Conservation (phyloP, 2,113 vertebrate species). For the Eptesicus fuscus region DNA sequence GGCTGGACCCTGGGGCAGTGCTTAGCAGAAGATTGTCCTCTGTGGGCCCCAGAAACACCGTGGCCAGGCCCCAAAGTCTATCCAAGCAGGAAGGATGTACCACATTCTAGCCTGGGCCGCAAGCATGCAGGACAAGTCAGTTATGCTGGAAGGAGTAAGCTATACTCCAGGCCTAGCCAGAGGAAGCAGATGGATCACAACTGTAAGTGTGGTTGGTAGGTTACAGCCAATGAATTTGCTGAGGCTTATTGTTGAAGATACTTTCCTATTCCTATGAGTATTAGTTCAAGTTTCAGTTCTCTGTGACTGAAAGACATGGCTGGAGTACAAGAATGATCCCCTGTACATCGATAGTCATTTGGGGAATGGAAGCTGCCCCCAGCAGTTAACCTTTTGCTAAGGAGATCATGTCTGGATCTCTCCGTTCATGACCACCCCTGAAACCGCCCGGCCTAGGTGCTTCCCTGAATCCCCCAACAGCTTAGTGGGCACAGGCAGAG, state of each 20-base stretch:
- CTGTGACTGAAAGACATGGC: background rate
- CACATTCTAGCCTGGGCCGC: background rate
- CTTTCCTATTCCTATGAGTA: background rate
- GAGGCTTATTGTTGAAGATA: background rate
- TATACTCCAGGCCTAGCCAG: background rate
- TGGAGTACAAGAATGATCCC: background rate
- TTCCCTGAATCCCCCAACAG: background rate
- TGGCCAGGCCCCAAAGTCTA: background rate
- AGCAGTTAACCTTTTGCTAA: background rate
- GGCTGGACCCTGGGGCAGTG: background rate
- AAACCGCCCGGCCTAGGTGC: background rate
- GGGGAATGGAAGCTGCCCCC: background rate
- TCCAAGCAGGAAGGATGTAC: background rate
- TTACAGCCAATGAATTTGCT: background rate
- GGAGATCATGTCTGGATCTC: background rate
- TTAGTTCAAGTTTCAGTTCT: background rate
- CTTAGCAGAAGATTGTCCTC: background rate
- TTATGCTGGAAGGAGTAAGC: background rate
- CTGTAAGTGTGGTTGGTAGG: background rate
- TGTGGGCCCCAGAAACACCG: background rate
- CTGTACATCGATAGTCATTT: background rate
- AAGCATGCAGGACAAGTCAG: background rate
- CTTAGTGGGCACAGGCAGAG: background rate
- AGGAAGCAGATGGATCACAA: background rate
- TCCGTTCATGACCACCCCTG: background rate